A percentile compares a stretch with the other conserved stretches of the same genome.
Evolutionary conservation across 2,888 invertebrate species (phyloP).

Genomic region (Hyles lineata): DNA sequence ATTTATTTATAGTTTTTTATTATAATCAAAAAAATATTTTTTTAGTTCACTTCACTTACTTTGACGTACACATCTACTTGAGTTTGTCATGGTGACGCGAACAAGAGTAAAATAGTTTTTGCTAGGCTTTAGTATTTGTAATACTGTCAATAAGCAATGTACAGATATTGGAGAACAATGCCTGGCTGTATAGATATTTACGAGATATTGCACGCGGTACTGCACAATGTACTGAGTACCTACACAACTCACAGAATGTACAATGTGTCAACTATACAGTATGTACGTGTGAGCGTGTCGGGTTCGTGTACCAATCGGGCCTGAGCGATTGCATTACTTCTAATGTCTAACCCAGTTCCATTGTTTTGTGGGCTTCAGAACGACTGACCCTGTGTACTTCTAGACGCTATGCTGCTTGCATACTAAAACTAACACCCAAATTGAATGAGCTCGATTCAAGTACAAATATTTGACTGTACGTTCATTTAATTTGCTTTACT

Average conservation of each 20-base stretch:
- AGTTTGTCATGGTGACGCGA: slow-evolving; percentile 28
- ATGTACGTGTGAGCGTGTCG: slow-evolving; percentile 34
- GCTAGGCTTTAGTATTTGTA: slow-evolving; percentile 5
- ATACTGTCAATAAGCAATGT: slow-evolving; percentile 17
- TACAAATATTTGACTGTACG: slow-evolving; percentile 1
- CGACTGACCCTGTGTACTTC: slow-evolving; percentile 15
- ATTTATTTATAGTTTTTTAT: background rate
- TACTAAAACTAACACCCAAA: background rate
- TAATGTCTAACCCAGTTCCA: slow-evolving; percentile 54
- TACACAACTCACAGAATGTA: background rate
- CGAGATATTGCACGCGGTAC: background rate
- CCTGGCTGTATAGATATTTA: slow-evolving; percentile 30
- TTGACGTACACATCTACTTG: slow-evolving; percentile 26
- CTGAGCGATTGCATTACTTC: slow-evolving; percentile 51
- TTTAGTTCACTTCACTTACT: slow-evolving; percentile 17
- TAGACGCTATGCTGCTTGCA: slow-evolving; percentile 22
- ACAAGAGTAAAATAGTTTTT: slow-evolving; percentile 31
- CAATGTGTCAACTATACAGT: background rate
- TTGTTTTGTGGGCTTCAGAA: slow-evolving; percentile 46
- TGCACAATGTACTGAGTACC: too few relatives aligned
- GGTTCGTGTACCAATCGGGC: slow-evolving; percentile 48
- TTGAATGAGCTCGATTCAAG: background rate
- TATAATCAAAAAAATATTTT: background rate
- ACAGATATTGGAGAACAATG: slow-evolving; percentile 19
- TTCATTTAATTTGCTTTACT: background rate